Base-by-base conservation (phyloP, 1,140 invertebrate genomes). In the Campodea augens region DNA sequence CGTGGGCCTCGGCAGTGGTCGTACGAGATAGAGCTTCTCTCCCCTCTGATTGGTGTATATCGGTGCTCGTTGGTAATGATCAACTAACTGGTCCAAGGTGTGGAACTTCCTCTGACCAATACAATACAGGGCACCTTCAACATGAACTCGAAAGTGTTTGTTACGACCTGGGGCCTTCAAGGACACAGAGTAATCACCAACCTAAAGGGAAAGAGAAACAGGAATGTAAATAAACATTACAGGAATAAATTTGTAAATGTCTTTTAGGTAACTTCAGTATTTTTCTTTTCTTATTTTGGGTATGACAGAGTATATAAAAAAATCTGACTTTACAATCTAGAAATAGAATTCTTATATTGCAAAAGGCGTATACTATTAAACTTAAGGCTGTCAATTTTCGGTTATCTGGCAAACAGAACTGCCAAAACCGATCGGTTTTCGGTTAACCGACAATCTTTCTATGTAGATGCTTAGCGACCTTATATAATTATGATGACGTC, bases 131-230 rank as follows among this genome's bases (percentile, higher is more conserved):
- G 75, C 78, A 51, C 86, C 84, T 64, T 95, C 89, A 38, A 96
- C 89, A 59, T 95, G 90, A 49, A 99, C 91, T 58, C 93, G 78
- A 68, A 99, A 98, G 66, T 99, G 95, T 64, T 98, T 98, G 68
- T 98, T 98, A 48, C 92, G 79, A 25, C 85, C 86, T 40, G 88
- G 83, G 38, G 93, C 95, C 70, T 98, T 98, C 54, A 99, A 69
- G 24, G 93, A 97, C 51, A 98, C 92, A 27, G 93, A 98, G 65
- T 85, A 97, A 66, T 98, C 93, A 47, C 93, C 95, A 69, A 89
- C 80, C 92, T 97, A 64, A 18, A 70, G 69, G 58, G 51, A 50
- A 52, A 48, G 47, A 49, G 20, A 41, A 27, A 43, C 22, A 32
- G 5, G 20, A 15, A 19, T n/a, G 39, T 20, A 41, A 22, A 15